A percentile compares a stretch with the other conserved stretches of the same genome.
Conservation (phyloP, 2,888 invertebrate species). For the Lasioglossum marginatum region DNA sequence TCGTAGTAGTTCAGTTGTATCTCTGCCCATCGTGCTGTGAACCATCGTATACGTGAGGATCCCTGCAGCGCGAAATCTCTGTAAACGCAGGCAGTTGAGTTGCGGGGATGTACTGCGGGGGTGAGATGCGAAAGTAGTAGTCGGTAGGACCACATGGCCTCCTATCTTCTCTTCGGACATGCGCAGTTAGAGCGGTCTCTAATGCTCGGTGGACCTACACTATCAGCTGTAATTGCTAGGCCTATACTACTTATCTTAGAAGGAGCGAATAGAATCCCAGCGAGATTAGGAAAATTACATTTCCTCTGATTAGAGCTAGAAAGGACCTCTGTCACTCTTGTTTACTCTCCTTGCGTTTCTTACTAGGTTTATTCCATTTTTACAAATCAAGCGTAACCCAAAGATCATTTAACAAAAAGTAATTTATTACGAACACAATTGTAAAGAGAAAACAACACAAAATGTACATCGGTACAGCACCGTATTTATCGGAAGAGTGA, state of each 20-base stretch:
- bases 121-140: background rate
- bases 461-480: too few species aligned
- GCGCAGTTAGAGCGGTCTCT: conserved; percentile 54
- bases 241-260: conserved; percentile 1
- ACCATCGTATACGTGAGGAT: background rate
- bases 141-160: background rate
- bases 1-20: background rate
- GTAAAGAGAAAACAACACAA: too few species aligned
- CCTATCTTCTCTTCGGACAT: background rate
- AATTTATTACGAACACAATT: too few species aligned
- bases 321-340: background rate
- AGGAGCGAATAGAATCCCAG: background rate
- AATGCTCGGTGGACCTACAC: conserved; percentile 75
- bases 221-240: conserved; percentile 28
- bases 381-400: background rate
- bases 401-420: too few species aligned
- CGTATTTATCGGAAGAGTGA: too few species aligned
- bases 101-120: background rate
- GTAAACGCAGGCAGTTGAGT: background rate
- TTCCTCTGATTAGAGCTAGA: background rate
- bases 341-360: background rate
- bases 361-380: background rate
- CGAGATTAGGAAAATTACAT: conserved; percentile 2
- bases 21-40: background rate
- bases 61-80: background rate